A percentile compares a stretch with the other conserved stretches of the same genome.
Conservation (phyloP, 2,888 invertebrate genomes). For the Andrena haemorrhoa region DNA sequence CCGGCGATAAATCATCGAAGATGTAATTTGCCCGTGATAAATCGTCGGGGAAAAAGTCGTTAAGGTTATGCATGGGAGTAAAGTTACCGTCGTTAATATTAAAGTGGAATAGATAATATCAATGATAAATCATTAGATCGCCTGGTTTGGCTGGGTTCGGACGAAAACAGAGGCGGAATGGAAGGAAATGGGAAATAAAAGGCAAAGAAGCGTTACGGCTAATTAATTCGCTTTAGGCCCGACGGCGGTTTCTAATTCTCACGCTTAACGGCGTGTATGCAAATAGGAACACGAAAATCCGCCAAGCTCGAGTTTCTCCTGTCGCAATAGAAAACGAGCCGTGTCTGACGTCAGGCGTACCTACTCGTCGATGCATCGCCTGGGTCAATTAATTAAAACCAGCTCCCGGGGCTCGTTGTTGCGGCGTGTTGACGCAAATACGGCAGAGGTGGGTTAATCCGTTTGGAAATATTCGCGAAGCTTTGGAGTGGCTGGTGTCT, state of each 20-base stretch:
- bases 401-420: slow-evolving; percentile 39
- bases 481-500: neutral
- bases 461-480: slow-evolving; percentile 12
- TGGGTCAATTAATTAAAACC: slow-evolving; percentile 59
- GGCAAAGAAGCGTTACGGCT: slow-evolving; percentile 55
- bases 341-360: slow-evolving; percentile 40
- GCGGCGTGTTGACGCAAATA: slow-evolving; percentile 35
- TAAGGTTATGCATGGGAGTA: slow-evolving; percentile 66
- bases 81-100: slow-evolving; percentile 68
- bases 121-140: slow-evolving; percentile 73
- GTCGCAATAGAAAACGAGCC: slow-evolving; percentile 40
- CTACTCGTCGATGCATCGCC: slow-evolving; percentile 42
- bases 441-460: slow-evolving; percentile 11
- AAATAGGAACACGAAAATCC: slow-evolving; percentile 64
- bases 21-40: slow-evolving; percentile 69
- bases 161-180: slow-evolving; percentile 24
- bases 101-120: slow-evolving; percentile 71
- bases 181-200: slow-evolving; percentile 49
- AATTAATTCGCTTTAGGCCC: slow-evolving; percentile 71
- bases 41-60: slow-evolving; percentile 67
- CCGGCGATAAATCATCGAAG: slow-evolving; percentile 66
- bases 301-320: slow-evolving; percentile 64
- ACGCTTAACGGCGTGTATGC: slow-evolving; percentile 68
- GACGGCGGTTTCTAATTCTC: slow-evolving; percentile 71
- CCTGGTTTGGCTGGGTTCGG: slow-evolving; percentile 12